Evolutionary conservation across 1,140 invertebrate genomes (phyloP).

Genomic region (Penaeus vannamei): DNA sequence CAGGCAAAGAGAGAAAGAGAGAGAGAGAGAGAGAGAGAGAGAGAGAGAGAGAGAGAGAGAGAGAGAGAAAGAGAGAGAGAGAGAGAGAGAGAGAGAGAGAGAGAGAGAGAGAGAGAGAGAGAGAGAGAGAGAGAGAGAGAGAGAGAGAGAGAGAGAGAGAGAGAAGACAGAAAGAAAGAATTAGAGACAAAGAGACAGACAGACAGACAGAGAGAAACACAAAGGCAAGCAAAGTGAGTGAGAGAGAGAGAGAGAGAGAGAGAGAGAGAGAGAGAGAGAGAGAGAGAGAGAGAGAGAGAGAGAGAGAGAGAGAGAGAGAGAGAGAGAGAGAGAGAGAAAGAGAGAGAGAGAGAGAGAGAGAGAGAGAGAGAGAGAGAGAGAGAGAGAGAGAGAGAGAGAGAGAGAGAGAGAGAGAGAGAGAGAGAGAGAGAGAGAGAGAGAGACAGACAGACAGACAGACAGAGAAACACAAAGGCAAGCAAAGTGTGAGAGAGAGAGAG

Average conservation of each 20-base stretch:
- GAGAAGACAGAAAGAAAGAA: background rate
- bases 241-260: background rate
- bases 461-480: background rate
- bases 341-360: background rate
- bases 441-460: background rate
- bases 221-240: no score
- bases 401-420: background rate
- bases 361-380: background rate
- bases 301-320: background rate
- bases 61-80: background rate
- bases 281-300: background rate
- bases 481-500: background rate
- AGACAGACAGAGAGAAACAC: background rate
- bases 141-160: background rate
- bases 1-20: no score
- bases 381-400: conserved; percentile 21
- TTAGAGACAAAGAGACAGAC: background rate
- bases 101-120: background rate
- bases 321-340: background rate
- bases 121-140: background rate
- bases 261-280: background rate
- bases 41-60: no score
- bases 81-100: background rate
- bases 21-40: no score
- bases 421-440: background rate